Conservation (phyloP, 2,888 invertebrate species). For the Tipula confusa region DNA sequence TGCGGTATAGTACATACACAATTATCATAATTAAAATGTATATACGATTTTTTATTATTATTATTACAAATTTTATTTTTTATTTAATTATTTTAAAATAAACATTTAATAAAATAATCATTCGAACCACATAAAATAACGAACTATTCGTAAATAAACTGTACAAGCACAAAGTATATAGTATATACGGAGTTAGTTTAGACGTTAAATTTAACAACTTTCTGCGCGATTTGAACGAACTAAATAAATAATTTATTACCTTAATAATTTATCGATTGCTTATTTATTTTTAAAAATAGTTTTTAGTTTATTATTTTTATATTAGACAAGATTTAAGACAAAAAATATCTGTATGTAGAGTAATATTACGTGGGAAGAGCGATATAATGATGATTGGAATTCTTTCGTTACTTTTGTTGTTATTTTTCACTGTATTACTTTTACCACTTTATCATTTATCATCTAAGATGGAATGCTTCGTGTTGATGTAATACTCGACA, state of each 20-base stretch:
- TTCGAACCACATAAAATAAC: neutral
- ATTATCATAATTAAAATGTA: neutral
- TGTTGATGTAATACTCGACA: no score
- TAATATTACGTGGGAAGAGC: no score
- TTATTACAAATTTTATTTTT: neutral
- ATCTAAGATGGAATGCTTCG: no score
- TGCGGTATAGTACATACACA: neutral
- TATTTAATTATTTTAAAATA: neutral
- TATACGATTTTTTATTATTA: neutral
- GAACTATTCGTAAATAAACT: neutral
- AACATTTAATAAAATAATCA: neutral
- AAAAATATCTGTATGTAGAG: no score
- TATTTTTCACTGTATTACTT: no score
- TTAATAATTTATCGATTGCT: neutral
- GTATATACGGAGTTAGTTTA: neutral
- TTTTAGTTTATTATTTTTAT: neutral
- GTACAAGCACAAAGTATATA: neutral
- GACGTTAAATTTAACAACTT: neutral
- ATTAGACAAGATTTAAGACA: neutral
- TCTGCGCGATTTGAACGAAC: neutral
- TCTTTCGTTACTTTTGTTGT: no score
- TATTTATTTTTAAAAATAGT: neutral
- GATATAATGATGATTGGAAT: no score
- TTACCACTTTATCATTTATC: no score
- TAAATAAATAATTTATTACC: conserved; percentile 3